Evolutionary conservation across 2,797 vertebrate genomes (phyloP), one percentile per base, ranked within the genome.

Genomic region (Diglossa cyanea): DNA sequence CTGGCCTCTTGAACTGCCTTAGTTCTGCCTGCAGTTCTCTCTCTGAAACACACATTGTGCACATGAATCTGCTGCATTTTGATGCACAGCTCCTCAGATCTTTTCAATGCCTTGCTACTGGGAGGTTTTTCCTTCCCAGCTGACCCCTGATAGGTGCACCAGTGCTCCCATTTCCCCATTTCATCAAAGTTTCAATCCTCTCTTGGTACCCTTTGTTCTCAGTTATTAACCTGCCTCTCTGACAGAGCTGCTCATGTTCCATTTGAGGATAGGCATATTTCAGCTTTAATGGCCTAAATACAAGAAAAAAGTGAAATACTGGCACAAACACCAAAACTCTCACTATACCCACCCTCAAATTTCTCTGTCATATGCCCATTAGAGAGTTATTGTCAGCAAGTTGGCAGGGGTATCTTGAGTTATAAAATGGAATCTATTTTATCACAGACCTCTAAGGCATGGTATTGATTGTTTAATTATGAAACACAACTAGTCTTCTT

Each of bases 61-160:
- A 95, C 90, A 92, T 88, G 51, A 93, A 92, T 88, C 93, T 93
- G 77, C 86, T 96, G 90, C 87, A 93, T 94, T 94, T 91, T 96
- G 81, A 71, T 67, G 18, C 12, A 44, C 57, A 87, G 68, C 48
- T 86, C 88, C 93, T 81, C 31, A 66, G 45, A 68, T 51, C 39
- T 79, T 50, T 87, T 13, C 0, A 0, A 9, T 50, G 58, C 48
- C 33, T 73, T 15, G 11, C 60, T 54, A 2, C 33, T 35, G 47
- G 60, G 62, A 73, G 42, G 33, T 15, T 20, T 66, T 14, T 15
- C 3, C 72, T 77, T 51, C 50, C 62, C 58, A 55, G 50, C 17
- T 92, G 73, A 85, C 57, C 75, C 40, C 5, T 6, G 8, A 6
- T 1, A n/a, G 35, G 44, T 45, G 24, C 35, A 74, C 25, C 63